Evolutionary conservation across 37 sponge, comb jelly and placozoan genomes (phyloP).

Genomic region (Tethya wilhelma): DNA sequence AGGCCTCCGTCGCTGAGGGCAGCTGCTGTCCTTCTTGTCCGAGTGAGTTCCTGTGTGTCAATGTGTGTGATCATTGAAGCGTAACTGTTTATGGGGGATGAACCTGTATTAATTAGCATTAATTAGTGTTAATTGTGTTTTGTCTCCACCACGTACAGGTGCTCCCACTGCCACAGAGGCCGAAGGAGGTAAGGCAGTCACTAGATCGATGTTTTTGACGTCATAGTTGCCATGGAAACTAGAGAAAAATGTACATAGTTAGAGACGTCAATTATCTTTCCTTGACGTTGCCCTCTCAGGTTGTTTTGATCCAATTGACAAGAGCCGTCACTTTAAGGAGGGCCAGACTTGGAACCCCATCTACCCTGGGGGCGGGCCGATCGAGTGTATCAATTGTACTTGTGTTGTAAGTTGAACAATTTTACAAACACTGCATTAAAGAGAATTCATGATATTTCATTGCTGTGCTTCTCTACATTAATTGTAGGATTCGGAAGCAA

Average conservation of each 20-base stretch:
- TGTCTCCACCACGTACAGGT: too few relatives aligned
- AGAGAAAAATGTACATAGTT: too few relatives aligned
- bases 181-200: too few relatives aligned
- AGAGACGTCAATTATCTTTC: too few relatives aligned
- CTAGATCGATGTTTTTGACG: too few relatives aligned
- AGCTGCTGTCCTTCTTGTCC: constrained; percentile 47
- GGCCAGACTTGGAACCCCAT: constrained; percentile 47
- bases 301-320: constrained; percentile 2
- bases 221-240: too few relatives aligned
- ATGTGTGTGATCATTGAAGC: not conserved
- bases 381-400: constrained; percentile 52
- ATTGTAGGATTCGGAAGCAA: not conserved
- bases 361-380: constrained; percentile 10
- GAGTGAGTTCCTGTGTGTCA: constrained; percentile 5
- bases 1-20: constrained; percentile 5
- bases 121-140: too few relatives aligned
- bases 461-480: not conserved
- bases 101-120: too few relatives aligned
- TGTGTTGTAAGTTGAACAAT: constrained; percentile 21
- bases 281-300: not conserved
- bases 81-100: not conserved
- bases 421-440: not conserved
- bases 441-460: not conserved
- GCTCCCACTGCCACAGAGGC: too few relatives aligned
- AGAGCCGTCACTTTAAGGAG: not conserved